Base-by-base conservation (phyloP, 2,113 vertebrate genomes). In the Melanostigma gelatinosum region DNA sequence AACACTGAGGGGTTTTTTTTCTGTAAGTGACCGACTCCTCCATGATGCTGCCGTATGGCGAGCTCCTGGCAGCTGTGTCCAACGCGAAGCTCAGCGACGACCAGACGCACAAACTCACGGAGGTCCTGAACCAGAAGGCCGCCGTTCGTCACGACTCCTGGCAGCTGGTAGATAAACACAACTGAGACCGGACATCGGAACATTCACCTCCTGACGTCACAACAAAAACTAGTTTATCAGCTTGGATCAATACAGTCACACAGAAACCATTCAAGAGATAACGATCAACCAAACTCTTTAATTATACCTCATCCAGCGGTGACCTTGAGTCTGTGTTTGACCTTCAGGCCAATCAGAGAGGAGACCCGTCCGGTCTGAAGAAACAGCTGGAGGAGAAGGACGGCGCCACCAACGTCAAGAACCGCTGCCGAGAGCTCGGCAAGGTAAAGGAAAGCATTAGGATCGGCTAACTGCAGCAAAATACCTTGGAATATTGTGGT, bases 321-420 rank as follows among this genome's bases (percentile, higher is more conserved):
- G 15, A 15, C 15, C 27, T 16, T 63, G 71, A 13, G 46, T 75
- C 22, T 57, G 10, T 52, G 9, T 57, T 2, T 57, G 50, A 29
- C 27, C 0, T 15, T 15, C 36, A 80, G 78, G 78, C 78, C 11
- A n/a, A 42, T 50, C 78, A 73, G 70, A 80, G 22, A 74, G 78
- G 78, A 32, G 78, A 80, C 54, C 40, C 54, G 0, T 66, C 78
- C 34, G 4, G 34, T 29, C 70, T 80, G 32, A 80, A 54, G 79
- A 81, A 81, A n/a, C 71, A 75, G 63, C 63, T 81, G 55, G 79
- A 81, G 71, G 79, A 81, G 54, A 74, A 80, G 18, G 71, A 67
- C 6, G 64, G 2, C 13, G 20, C 72, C 20, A 13, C 55, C 9
- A 0, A 20, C 11, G 20, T 55, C 79, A 74, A 69, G 24, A 62